Evolutionary conservation across 2,888 invertebrate species (phyloP).

Genomic region (Hydropsyche betteni): DNA sequence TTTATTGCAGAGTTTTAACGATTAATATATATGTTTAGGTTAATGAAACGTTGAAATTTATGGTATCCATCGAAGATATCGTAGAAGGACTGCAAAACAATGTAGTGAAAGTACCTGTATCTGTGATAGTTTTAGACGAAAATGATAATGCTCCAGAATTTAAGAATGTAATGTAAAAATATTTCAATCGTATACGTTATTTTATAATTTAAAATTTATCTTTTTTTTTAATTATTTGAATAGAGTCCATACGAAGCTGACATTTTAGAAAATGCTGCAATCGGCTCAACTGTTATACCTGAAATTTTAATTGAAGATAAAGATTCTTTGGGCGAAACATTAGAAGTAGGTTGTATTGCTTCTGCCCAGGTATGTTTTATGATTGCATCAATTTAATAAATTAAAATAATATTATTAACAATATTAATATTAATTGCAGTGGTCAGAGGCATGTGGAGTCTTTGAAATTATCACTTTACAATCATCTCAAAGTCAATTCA

Average conservation of each 20-base stretch:
- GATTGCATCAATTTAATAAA: constrained; percentile 4
- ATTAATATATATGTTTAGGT: constrained; percentile 65
- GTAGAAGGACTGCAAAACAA: constrained; percentile 72
- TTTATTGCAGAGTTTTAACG: background rate
- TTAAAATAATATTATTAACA: background rate
- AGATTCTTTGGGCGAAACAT: constrained; percentile 81
- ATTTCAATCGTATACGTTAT: background rate
- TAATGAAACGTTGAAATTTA: constrained; percentile 80
- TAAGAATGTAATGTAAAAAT: constrained; percentile 68
- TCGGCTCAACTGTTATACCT: constrained; percentile 77
- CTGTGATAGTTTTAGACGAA: constrained; percentile 85
- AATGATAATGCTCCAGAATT: constrained; percentile 89
- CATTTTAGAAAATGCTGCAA: constrained; percentile 78
- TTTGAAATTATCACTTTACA: constrained; percentile 73
- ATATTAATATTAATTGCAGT: constrained; percentile 58
- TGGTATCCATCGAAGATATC: constrained; percentile 83
- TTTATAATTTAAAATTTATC: background rate
- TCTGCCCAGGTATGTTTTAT: constrained; percentile 59
- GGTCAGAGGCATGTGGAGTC: constrained; percentile 75
- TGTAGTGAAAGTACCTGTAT: constrained; percentile 78
- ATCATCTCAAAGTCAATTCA: constrained; percentile 73
- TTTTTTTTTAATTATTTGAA: background rate
- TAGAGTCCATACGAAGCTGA: constrained; percentile 83
- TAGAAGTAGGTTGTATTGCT: constrained; percentile 75
- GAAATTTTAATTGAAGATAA: constrained; percentile 80